phyloP scores from a whole-genome alignment of 2,888 invertebrate species.

The Brachypalpus laphriformis region DNA sequence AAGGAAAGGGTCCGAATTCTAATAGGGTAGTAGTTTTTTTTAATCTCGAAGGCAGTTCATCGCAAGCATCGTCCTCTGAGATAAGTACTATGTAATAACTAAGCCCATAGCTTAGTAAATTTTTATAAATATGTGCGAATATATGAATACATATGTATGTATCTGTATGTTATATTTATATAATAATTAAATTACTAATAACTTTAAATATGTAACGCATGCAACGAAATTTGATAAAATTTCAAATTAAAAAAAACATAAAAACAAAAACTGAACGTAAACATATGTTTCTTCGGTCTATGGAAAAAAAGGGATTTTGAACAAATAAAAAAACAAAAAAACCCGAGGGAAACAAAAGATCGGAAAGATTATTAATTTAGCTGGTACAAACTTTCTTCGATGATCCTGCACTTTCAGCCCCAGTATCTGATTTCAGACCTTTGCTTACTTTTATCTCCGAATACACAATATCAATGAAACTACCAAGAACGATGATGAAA shows the following conservation, averaged over 20 bases:
- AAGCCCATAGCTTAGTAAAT: no score
- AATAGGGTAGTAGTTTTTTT: no score
- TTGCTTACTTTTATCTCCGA: constrained; percentile 96
- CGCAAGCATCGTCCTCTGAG: no score
- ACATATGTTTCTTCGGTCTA: not conserved
- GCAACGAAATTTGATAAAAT: constrained; percentile 20
- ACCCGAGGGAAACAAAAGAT: not conserved
- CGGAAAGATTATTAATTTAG: not conserved
- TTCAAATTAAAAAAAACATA: no score
- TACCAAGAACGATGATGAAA: constrained; percentile 97
- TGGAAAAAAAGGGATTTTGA: not conserved
- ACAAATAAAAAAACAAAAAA: not conserved
- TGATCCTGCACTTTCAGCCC: constrained; percentile 78
- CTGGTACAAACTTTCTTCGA: constrained; percentile 75
- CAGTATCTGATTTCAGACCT: constrained; percentile 80
- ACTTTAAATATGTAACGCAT: constrained; percentile 17
- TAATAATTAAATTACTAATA: not conserved
- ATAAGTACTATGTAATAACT: no score
- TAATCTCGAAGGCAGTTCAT: no score
- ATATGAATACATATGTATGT: not conserved
- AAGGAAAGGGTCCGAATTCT: no score
- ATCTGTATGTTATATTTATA: not conserved
- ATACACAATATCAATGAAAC: constrained; percentile 98
- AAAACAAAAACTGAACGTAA: not conserved
- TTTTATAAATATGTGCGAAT: not conserved